Percentiles rank a stretch among this genome's conserved stretches.
These are phyloP conservation scores for Choloepus didactylus DNA, from an alignment of 2,797 vertebrate species.

Conservation along the genomic window DNA sequence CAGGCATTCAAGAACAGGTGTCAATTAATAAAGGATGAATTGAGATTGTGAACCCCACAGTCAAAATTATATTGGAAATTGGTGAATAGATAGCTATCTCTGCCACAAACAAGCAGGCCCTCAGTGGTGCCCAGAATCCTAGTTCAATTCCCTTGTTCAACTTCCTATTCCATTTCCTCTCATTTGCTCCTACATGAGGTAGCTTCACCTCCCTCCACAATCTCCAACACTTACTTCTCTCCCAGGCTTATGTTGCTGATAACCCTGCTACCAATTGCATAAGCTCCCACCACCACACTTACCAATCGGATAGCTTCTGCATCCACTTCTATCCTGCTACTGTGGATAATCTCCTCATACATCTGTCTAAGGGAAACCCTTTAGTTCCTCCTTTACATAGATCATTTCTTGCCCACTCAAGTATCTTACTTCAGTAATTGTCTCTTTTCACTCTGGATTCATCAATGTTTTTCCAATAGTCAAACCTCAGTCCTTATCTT, in stretches of 20 bases:
- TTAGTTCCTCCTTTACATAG: neutral
- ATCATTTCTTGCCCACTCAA: neutral
- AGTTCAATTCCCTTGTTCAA: neutral
- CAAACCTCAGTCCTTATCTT: neutral
- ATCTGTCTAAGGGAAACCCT: neutral
- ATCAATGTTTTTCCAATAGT: neutral
- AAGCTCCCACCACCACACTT: neutral
- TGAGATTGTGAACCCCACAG: constrained; percentile 56
- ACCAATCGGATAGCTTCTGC: neutral
- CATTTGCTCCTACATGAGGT: neutral
- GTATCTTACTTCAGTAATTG: neutral
- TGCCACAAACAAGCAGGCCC: neutral
- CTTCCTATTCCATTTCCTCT: neutral
- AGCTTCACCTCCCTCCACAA: neutral
- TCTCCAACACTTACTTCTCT: neutral
- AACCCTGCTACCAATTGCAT: neutral
- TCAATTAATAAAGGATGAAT: constrained; percentile 72
- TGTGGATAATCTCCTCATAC: neutral
- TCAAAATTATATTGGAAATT: constrained; percentile 68
- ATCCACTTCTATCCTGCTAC: neutral
- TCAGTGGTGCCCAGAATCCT: neutral
- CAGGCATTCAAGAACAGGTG: constrained; percentile 75
- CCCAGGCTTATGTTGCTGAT: neutral
- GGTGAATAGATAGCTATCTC: neutral
- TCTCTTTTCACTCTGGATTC: no score